Conservation (phyloP, 2,113 vertebrate genomes). For the Poicephalus meyeri region DNA sequence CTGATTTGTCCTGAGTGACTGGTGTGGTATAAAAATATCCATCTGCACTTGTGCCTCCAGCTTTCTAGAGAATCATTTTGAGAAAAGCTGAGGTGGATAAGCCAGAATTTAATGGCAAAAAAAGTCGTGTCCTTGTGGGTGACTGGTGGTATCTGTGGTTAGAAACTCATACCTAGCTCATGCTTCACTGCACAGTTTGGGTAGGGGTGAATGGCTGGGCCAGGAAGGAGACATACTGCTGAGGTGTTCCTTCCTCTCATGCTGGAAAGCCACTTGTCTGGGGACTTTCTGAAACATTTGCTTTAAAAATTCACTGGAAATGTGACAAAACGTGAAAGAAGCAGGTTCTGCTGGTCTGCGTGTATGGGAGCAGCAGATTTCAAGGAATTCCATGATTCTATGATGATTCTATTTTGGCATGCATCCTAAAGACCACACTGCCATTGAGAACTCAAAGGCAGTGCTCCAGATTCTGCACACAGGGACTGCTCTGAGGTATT, state of each 20-base stretch:
- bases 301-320: neutral
- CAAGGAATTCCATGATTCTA: neutral
- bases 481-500: accelerated
- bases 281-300: neutral
- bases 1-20: accelerated
- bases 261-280: neutral
- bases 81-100: neutral
- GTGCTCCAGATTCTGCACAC: accelerated
- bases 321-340: neutral
- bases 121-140: neutral
- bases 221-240: neutral
- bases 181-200: neutral
- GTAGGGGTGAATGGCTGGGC: neutral
- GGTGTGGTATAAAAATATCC: neutral
- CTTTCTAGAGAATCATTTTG: neutral
- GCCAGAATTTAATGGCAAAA: neutral
- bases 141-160: neutral
- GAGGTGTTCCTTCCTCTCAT: neutral
- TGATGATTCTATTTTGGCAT: neutral
- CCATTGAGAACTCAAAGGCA: neutral
- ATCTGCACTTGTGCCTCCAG: neutral
- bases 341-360: neutral
- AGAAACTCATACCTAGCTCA: neutral
- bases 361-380: neutral
- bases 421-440: neutral